Base-by-base conservation (phyloP, 2,797 vertebrate genomes). In the Salarias fasciatus region DNA sequence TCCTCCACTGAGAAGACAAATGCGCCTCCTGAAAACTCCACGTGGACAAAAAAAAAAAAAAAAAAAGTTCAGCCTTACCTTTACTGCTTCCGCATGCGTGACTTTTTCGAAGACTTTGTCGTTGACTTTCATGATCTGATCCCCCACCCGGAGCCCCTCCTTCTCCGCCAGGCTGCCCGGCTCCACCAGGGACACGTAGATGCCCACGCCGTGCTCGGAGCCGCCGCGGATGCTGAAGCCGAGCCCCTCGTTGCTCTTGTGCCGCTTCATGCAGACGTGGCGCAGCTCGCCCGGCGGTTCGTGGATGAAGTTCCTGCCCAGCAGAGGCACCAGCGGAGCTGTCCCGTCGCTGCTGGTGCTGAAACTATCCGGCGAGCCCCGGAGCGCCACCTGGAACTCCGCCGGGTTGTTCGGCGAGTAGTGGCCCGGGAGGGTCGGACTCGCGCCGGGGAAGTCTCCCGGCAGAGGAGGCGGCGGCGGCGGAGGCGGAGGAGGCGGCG, bases 221-320 rank as follows among this genome's bases (percentile, higher is more conserved):
- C 97, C 97, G 0, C 97, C 97, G 8, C 97, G 95, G 87, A 99
- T 98, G 84, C 97, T 99, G 92, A 99, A 99, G 50, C 97, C 97
- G 82, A 99, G 84, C 2, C 97, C 97, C 66, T 99, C 96, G 70
- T 97, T 93, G 86, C 95, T 96, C 75, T 96, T 96, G 92, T 93
- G 94, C 12, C 97, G 91, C 83, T 95, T 94, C 73, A 99, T 94
- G 78, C 87, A 92, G 74, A 98, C 94, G 75, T 93, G 94, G 4
- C 95, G 92, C 75, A 95, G 86, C 87, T 96, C 95, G 0, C 92
- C 92, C 1, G 91, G 92, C 0, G 91, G 92, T 72, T 93, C 93
- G 53, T 92, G 92, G 76, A 92, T 79, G 63, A 92, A 93, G 78
- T 90, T 85, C 36, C 81, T 84, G 8, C 92, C 93, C n/a, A 93